Conservation (phyloP, 1,140 invertebrate species). For the Drosophila pruinosa region DNA sequence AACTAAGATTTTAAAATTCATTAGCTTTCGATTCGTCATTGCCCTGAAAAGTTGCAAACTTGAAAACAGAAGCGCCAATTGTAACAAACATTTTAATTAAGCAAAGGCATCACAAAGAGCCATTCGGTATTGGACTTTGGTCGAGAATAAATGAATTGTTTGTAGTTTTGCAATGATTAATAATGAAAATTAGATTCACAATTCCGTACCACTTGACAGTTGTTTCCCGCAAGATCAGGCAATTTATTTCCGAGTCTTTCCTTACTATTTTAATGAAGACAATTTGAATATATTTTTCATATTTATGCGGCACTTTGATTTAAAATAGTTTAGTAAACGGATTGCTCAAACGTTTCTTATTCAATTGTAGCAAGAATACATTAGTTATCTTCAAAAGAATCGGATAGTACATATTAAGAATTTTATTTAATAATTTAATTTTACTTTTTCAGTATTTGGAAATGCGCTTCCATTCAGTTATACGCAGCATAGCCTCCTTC, state of each 20-base stretch:
- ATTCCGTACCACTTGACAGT: constrained; percentile 38
- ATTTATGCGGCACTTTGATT: no score
- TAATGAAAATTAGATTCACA: constrained; percentile 33
- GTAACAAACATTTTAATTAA: constrained; percentile 40
- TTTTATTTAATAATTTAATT: background rate
- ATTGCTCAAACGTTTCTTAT: background rate
- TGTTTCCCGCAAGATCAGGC: constrained; percentile 11
- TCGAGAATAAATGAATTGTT: constrained; percentile 5
- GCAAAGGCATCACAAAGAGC: constrained; percentile 10
- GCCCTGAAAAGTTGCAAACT: background rate
- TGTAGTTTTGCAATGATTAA: constrained; percentile 47
- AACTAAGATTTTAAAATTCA: background rate
- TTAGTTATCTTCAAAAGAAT: background rate
- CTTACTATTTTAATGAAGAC: no score
- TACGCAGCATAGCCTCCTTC: constrained; percentile 87
- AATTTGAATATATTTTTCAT: no score
- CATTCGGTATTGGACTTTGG: constrained; percentile 54
- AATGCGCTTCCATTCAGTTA: constrained; percentile 86
- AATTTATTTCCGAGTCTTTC: background rate
- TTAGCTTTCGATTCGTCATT: constrained; percentile 14
- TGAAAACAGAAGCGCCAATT: constrained; percentile 25
- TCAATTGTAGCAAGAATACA: background rate
- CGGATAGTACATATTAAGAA: background rate
- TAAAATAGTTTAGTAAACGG: no score
- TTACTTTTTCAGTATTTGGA: constrained; percentile 88